Evolutionary conservation across 1,140 invertebrate genomes (phyloP).

Genomic region (Drosophila littoralis): DNA sequence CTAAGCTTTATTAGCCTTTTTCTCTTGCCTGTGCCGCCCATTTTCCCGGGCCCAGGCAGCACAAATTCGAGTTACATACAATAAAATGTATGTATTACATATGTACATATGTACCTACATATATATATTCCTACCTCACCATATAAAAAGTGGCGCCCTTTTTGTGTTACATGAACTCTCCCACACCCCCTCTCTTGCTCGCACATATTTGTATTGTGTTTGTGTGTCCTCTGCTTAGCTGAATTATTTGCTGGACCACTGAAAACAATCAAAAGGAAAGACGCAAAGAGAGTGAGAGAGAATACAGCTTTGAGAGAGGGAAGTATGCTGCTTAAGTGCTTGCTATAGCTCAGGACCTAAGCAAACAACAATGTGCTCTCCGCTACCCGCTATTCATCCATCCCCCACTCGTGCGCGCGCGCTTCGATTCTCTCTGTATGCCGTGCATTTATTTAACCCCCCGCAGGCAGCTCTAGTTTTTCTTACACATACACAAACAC

Average conservation of each 20-base stretch:
- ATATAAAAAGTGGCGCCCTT: slow-evolving; percentile 79
- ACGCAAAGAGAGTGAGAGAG: slow-evolving; percentile 21
- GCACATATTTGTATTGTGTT: slow-evolving; percentile 33
- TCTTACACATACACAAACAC: slow-evolving; percentile 49
- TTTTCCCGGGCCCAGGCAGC: slow-evolving; percentile 56
- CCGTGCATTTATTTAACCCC: slow-evolving; percentile 53
- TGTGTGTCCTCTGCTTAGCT: slow-evolving; percentile 36
- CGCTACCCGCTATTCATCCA: slow-evolving; percentile 32
- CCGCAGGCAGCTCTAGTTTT: slow-evolving; percentile 51
- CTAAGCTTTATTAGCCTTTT: slow-evolving; percentile 60
- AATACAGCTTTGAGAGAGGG: slow-evolving; percentile 19
- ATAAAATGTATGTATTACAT: slow-evolving; percentile 24
- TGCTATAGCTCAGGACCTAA: slow-evolving; percentile 74
- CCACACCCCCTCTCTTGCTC: slow-evolving; percentile 16
- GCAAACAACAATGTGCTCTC: slow-evolving; percentile 72
- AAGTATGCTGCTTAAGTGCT: slow-evolving; percentile 59
- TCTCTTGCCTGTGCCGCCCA: slow-evolving; percentile 48
- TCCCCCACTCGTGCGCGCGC: slow-evolving; percentile 39
- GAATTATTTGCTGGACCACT: slow-evolving; percentile 52
- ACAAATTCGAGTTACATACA: slow-evolving; percentile 37
- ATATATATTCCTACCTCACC: slow-evolving; percentile 73
- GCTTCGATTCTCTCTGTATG: slow-evolving; percentile 28
- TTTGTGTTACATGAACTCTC: slow-evolving; percentile 59
- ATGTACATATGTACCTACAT: slow-evolving; percentile 29
- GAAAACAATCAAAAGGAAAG: slow-evolving; percentile 50